Evolutionary conservation across 1,140 invertebrate genomes (phyloP), one percentile per base, ranked within the genome.

Genomic region (Gonatopus flavifemur): DNA sequence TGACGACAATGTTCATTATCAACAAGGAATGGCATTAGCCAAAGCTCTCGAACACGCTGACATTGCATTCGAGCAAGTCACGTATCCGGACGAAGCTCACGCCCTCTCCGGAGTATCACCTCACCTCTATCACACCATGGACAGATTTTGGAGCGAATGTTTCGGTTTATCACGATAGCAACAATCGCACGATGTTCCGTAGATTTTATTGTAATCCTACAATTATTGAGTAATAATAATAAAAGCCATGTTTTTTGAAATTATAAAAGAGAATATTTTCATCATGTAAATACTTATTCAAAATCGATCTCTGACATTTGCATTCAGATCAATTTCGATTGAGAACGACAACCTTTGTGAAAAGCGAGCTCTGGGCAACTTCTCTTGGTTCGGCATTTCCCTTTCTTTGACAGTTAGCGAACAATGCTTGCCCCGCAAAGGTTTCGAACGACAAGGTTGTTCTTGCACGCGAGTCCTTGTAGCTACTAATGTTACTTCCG

Each of bases 1-100:
- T 7, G 76, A 84, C 76, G 86, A 88, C 64, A 86, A 86, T 63
- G 85, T 88, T 2, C 86, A 88, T 62, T 86, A 85, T 69, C 86
- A 88, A 59, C 83, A 88, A 49, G 80, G 84, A 1, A 84, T 86
- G 78, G 80, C 83, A 45, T 65, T 88, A 7, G 79, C 81, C 12
- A 81, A 82, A 62, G 77, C 80, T 18, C 67, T 88, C n/a, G 82
- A 81, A 28, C 64, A 78, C 18, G 70, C 74, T n/a, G 82, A 85
- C 53, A 80, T 88, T 41, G 66, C 82, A 18, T 88, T 84, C 68
- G 73, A 81, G 52, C 77, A 82, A 48, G 56, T 85, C 76, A 80
- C 80, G 42, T 87, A 88, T 62, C 80, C 86, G 3, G 86, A 87
- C 63, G 81, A 87, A 57, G 78, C 82, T 41, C 86, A 88, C 57